A percentile compares a stretch with the other conserved stretches of the same genome.
phyloP scores from a whole-genome alignment of 2,888 invertebrate genomes.

The Chrysomela aeneicollis region DNA sequence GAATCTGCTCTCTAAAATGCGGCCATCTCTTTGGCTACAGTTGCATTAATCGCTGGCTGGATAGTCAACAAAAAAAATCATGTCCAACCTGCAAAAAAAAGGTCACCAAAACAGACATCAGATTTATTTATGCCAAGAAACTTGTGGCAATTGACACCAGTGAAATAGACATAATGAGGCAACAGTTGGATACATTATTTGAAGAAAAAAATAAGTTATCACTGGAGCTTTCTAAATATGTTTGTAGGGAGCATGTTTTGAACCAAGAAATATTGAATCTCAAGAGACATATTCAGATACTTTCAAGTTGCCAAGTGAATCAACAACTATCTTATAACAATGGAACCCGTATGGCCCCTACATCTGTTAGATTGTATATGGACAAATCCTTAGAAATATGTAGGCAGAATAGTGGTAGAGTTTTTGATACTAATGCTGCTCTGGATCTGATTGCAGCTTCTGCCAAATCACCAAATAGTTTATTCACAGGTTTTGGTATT shows the following conservation, averaged over 20 bases:
- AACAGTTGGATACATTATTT: slow-evolving; percentile 67
- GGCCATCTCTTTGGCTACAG: slow-evolving; percentile 90
- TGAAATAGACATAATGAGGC: slow-evolving; percentile 73
- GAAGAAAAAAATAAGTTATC: slow-evolving; percentile 68
- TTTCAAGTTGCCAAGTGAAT: slow-evolving; percentile 29
- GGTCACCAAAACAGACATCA: slow-evolving; percentile 52
- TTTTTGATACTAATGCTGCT: slow-evolving; percentile 74
- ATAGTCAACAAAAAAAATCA: slow-evolving; percentile 65
- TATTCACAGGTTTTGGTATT: slow-evolving; percentile 84
- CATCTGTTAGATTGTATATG: slow-evolving; percentile 62
- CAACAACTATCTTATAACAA: slow-evolving; percentile 3
- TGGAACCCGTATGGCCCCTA: slow-evolving; percentile 6
- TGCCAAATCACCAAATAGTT: slow-evolving; percentile 72
- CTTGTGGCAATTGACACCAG: slow-evolving; percentile 80
- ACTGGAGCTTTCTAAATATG: slow-evolving; percentile 69
- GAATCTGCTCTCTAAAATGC: slow-evolving; percentile 86
- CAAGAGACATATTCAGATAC: slow-evolving; percentile 43
- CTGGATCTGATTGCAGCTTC: slow-evolving; percentile 76
- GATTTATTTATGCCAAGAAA: slow-evolving; percentile 81
- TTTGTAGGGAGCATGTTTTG: slow-evolving; percentile 58
- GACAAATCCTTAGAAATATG: slow-evolving; percentile 74
- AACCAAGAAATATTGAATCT: slow-evolving; percentile 56
- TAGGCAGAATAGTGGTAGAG: slow-evolving; percentile 79
- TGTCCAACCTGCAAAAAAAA: slow-evolving; percentile 90
- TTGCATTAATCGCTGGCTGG: slow-evolving; percentile 83